Percentiles rank a stretch among this genome's conserved stretches.
Conservation (phyloP, 2,797 vertebrate species). For the Xenentodon cancila region DNA sequence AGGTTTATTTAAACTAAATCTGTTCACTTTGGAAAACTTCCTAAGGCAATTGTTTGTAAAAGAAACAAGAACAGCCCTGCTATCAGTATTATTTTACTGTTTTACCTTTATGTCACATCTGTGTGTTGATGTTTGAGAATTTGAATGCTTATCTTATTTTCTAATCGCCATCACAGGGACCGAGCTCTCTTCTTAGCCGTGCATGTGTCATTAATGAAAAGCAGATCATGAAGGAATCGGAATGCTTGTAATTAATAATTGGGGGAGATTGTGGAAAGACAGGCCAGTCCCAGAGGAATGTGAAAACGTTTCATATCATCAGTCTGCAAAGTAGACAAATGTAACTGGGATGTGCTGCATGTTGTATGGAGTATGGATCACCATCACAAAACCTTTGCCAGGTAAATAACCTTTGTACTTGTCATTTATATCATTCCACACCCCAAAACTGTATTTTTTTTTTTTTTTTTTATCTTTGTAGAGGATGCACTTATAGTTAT, state of each 20-base stretch:
- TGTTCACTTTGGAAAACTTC: background rate
- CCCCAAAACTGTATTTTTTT: no score
- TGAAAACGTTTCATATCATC: conserved; percentile 30
- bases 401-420: no score
- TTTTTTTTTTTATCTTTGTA: no score
- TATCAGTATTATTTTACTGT: no score
- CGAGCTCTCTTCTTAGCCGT: conserved; percentile 37
- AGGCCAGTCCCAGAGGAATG: conserved; percentile 21
- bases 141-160: conserved; percentile 46
- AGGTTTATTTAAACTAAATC: background rate
- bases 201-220: conserved; percentile 47
- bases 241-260: conserved; percentile 37
- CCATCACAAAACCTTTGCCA: no score
- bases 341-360: no score
- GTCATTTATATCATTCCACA: no score
- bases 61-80: no score
- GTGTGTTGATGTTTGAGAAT: conserved; percentile 36
- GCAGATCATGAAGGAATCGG: conserved; percentile 25
- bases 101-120: conserved; percentile 20
- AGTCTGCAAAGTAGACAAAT: conserved; percentile 27
- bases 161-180: conserved; percentile 32
- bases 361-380: conserved; percentile 11
- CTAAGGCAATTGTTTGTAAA: no score
- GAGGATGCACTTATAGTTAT: no score
- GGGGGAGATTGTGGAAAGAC: conserved; percentile 16